Conservation (phyloP, 2,113 vertebrate genomes). For the Clinocottus analis region DNA sequence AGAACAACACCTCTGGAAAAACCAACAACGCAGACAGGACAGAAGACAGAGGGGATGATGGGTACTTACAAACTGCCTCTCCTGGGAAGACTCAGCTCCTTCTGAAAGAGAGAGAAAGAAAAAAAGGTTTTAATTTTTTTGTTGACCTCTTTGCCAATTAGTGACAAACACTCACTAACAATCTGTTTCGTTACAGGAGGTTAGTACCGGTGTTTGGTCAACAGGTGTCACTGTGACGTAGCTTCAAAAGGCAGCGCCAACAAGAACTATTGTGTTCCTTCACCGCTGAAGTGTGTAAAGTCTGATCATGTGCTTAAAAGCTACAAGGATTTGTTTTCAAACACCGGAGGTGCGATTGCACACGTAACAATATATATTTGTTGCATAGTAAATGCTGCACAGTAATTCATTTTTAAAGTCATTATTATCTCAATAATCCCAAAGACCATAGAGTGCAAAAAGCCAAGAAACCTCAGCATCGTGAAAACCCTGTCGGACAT, state of each 20-base stretch:
- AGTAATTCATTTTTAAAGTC: not conserved
- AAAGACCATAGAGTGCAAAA: not conserved
- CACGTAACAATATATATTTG: too few species aligned
- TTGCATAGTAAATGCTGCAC: not conserved
- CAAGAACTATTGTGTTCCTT: not conserved
- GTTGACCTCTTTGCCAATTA: not conserved
- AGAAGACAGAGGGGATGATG: not conserved
- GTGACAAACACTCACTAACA: not conserved
- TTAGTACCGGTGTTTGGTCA: conserved; percentile 33
- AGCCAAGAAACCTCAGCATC: not conserved
- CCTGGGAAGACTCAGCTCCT: conserved; percentile 96
- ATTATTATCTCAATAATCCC: not conserved
- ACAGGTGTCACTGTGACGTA: conserved; percentile 47
- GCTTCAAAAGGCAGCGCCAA: not conserved
- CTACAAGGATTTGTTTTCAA: not conserved
- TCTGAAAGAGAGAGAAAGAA: conserved; percentile 84
- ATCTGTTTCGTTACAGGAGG: not conserved
- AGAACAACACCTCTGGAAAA: not conserved
- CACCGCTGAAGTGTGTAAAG: too few species aligned
- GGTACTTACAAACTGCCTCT: conserved; percentile 98
- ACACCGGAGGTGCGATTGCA: too few species aligned
- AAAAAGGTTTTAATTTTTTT: not conserved
- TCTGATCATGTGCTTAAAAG: not conserved
- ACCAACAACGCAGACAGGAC: not conserved
- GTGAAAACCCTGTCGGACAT: not conserved